Percentiles rank a stretch among this genome's conserved stretches.
These are phyloP conservation scores for Pseudochirops corinnae DNA, from an alignment of 2,797 vertebrate species.

Conservation along the genomic window DNA sequence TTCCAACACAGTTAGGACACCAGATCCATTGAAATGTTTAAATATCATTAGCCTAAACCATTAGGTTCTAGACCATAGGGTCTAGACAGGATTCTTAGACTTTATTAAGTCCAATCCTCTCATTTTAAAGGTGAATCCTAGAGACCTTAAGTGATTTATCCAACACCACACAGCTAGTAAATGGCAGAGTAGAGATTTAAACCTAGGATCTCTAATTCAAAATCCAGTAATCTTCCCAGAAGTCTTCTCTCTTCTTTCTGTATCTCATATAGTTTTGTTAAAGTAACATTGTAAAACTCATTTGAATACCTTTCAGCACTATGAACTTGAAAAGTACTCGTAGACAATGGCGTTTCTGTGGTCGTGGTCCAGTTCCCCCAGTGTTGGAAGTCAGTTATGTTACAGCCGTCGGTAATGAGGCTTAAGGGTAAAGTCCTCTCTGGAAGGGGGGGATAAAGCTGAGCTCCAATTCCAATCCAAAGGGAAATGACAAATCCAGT, in stretches of 20 bases:
- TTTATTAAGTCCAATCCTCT: neutral
- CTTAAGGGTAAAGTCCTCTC: conserved; percentile 87
- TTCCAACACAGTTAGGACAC: neutral
- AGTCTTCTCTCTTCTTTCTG: neutral
- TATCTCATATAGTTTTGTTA: neutral
- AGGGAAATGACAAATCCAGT: conserved; percentile 89
- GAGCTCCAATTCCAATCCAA: conserved; percentile 94
- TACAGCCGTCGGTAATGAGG: conserved; percentile 87
- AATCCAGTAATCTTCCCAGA: neutral
- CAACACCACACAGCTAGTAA: neutral
- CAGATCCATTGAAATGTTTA: neutral
- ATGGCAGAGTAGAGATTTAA: neutral
- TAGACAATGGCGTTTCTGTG: neutral
- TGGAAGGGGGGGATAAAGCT: conserved; percentile 89
- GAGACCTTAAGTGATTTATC: neutral
- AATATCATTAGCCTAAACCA: neutral
- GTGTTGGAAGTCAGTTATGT: conserved; percentile 77
- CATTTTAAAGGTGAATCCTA: neutral
- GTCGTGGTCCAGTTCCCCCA: conserved; percentile 74
- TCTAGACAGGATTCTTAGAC: neutral
- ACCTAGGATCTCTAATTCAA: neutral
- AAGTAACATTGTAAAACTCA: neutral
- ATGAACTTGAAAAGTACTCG: neutral
- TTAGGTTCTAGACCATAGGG: too few species aligned
- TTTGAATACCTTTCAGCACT: neutral